These are phyloP conservation scores for Zophobas morio DNA, from an alignment of 1,140 invertebrate genomes.

Conservation along the genomic window DNA sequence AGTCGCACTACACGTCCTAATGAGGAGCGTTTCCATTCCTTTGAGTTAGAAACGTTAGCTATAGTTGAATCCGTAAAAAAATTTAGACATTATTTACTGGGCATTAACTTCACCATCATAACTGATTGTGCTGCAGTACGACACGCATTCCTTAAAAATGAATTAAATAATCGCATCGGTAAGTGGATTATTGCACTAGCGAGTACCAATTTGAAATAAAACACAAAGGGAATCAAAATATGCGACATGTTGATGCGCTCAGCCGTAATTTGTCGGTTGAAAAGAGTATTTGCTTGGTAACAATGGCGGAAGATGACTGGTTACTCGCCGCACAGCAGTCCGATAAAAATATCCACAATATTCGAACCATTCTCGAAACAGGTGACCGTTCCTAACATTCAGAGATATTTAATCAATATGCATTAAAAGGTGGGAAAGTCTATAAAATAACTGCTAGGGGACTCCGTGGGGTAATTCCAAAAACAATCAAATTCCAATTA, in stretches of 20 bases:
- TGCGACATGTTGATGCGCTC: slow-evolving; percentile 55
- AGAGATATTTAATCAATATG: slow-evolving; percentile 17
- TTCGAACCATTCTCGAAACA: not conserved
- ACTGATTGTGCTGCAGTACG: slow-evolving; percentile 60
- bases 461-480: slow-evolving; percentile 5
- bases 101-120: slow-evolving; percentile 49
- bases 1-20: slow-evolving; percentile 44
- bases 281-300: not conserved
- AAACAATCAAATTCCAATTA: too few relatives aligned
- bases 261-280: slow-evolving; percentile 29
- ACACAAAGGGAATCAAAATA: slow-evolving; percentile 53
- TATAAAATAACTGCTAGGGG: slow-evolving; percentile 28
- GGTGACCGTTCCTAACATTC: slow-evolving; percentile 5
- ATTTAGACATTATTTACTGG: slow-evolving; percentile 57
- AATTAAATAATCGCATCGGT: slow-evolving; percentile 57
- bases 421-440: slow-evolving; percentile 32
- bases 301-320: slow-evolving; percentile 42
- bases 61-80: slow-evolving; percentile 57
- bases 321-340: slow-evolving; percentile 16
- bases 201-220: slow-evolving; percentile 59
- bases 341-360: slow-evolving; percentile 9
- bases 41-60: slow-evolving; percentile 61
- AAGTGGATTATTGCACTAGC: slow-evolving; percentile 58
- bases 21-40: slow-evolving; percentile 52
- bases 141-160: slow-evolving; percentile 54